Evolutionary conservation across 2,888 invertebrate species (phyloP).

Genomic region (Abrostola triplasia): DNA sequence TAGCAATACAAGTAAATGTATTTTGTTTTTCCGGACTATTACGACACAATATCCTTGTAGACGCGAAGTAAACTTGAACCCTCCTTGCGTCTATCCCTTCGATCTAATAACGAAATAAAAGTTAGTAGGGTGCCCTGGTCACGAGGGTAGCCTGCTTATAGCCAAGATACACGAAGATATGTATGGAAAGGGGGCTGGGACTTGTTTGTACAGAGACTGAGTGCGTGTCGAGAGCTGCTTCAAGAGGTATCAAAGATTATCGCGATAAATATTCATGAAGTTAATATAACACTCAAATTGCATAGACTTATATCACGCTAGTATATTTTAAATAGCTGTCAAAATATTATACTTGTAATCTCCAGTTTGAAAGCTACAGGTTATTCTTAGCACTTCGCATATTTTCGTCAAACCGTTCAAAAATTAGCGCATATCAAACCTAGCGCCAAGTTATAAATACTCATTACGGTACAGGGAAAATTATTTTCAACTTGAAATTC

Average conservation of each 20-base stretch:
- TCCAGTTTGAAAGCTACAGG: neutral
- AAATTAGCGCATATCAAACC: conserved; percentile 9
- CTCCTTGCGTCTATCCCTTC: conserved; percentile 72
- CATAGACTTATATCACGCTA: conserved; percentile 31
- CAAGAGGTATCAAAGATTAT: conserved; percentile 24
- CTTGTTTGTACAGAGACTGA: conserved; percentile 18
- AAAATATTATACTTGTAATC: conserved; percentile 4
- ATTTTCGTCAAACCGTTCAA: conserved; percentile 1
- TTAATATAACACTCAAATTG: conserved; percentile 34
- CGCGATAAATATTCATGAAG: conserved; percentile 35
- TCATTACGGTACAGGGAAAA: neutral
- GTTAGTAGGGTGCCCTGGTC: conserved; percentile 83
- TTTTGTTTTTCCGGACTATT: conserved; percentile 31
- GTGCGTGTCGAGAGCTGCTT: conserved; percentile 41
- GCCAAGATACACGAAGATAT: conserved; percentile 60
- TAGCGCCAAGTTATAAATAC: conserved; percentile 1
- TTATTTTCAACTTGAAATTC: no score
- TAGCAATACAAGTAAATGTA: conserved; percentile 2
- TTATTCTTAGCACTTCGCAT: conserved; percentile 18
- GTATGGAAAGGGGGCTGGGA: conserved; percentile 54
- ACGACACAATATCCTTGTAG: conserved; percentile 36
- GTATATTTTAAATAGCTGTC: conserved; percentile 4
- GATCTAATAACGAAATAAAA: conserved; percentile 81
- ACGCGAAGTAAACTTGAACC: conserved; percentile 53
- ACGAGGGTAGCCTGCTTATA: conserved; percentile 67